Base-by-base conservation (phyloP, 2,113 vertebrate genomes). In the Ptyas mucosa region DNA sequence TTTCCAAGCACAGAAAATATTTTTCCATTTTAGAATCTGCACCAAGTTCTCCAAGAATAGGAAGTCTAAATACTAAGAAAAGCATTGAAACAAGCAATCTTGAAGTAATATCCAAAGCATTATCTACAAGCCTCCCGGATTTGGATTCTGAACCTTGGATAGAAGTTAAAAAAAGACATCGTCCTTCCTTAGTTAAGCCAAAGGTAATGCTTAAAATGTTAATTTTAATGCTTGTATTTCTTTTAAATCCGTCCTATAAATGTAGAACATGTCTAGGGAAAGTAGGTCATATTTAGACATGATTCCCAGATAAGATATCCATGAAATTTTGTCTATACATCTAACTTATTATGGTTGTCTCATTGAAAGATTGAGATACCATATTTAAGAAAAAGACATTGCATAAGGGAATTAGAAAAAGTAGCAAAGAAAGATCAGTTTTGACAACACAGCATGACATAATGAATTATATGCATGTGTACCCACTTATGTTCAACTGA, bases 91-190 rank as follows among this genome's bases (percentile, higher is more conserved):
- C 89, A 5, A 97, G 61, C 94, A 97, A 94, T 95, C 97, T 98
- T 96, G 97, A 97, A 93, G 86, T 95, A 49, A 96, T 98, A 34
- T 95, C 94, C 95, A 98, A 98, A 97, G 97, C 96, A 61, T 95
- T 98, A 55, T 98, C 98, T 93, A 96, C 97, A 95, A 98, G 98
- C 94, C 97, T 98, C 89, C 97, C 98, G 0, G 98, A 98, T 96
- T 97, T 99, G 53, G 98, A 99, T 24, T 98, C 97, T 88, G 97
- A 98, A 91, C 96, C 97, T 87, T 99, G 99, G 99, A 97, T 98
- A 96, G 98, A 99, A 97, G 98, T 99, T 91, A 98, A 99, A 97
- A 99, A 98, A 96, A 98, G 98, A 88, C 98, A 99, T 94, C 92
- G 94, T 89, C 96, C 97, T 90, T 94, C 98, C 55, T 91, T 97